These are phyloP conservation scores for Phortica variegata DNA, from an alignment of 1,140 invertebrate genomes.

Conservation along the genomic window DNA sequence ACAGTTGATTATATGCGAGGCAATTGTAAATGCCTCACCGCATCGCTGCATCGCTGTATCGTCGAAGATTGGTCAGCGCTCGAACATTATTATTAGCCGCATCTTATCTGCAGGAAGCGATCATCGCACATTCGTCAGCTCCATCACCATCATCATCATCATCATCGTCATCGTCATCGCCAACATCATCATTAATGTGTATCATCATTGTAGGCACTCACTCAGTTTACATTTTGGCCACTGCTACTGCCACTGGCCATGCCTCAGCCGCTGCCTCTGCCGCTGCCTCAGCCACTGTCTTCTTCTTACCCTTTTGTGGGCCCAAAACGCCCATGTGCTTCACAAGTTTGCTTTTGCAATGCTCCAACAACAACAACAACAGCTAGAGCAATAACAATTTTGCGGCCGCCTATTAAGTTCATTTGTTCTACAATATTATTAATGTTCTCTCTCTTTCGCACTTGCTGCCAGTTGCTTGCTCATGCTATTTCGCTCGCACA, in stretches of 20 bases:
- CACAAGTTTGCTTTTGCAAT: too few relatives aligned
- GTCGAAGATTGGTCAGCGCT: background rate
- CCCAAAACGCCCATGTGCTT: too few relatives aligned
- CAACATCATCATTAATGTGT: too few relatives aligned
- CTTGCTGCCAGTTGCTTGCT: slow-evolving; percentile 10
- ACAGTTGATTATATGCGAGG: slow-evolving; percentile 35
- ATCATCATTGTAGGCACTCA: too few relatives aligned
- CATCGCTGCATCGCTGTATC: background rate
- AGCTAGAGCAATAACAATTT: too few relatives aligned
- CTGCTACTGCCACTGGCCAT: slow-evolving; percentile 11
- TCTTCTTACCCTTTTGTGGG: slow-evolving; percentile 7
- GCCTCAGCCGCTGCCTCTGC: background rate
- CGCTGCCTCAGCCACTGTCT: slow-evolving; percentile 1
- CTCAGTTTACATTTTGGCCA: slow-evolving; percentile 12
- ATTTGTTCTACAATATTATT: slow-evolving; percentile 48
- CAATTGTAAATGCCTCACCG: too few relatives aligned
- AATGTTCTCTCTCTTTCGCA: slow-evolving; percentile 26
- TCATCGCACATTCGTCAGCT: slow-evolving; percentile 42
- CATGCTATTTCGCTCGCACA: too few relatives aligned
- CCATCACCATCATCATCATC: too few relatives aligned
- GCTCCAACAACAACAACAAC: too few relatives aligned
- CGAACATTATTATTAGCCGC: slow-evolving; percentile 42
- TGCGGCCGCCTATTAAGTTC: slow-evolving; percentile 49
- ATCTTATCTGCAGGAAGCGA: slow-evolving; percentile 52
- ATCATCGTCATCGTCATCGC: too few relatives aligned